These are phyloP conservation scores for Dasyprocta punctata DNA, from an alignment of 2,113 vertebrate species.

Conservation along the genomic window DNA sequence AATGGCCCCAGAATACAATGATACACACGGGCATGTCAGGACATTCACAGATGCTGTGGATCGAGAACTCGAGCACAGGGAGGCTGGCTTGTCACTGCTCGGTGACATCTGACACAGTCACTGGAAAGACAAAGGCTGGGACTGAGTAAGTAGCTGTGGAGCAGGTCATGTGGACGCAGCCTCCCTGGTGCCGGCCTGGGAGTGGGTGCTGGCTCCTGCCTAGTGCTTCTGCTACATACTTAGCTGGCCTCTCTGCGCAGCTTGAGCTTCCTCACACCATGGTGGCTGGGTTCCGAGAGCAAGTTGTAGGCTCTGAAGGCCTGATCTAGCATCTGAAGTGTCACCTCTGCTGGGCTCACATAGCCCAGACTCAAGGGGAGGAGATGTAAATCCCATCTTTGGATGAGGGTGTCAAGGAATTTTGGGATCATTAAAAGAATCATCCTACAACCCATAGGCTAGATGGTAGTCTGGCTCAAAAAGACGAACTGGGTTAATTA, in stretches of 20 bases:
- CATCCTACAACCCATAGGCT: background rate
- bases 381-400: background rate
- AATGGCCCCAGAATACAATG: background rate
- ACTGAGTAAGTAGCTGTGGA: background rate
- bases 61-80: background rate
- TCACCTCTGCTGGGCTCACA: background rate
- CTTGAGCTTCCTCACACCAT: background rate
- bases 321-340: background rate
- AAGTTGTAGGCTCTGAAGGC: background rate
- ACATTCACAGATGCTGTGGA: background rate
- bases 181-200: background rate
- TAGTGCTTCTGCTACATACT: background rate
- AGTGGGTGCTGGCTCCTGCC: background rate
- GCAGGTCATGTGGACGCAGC: background rate
- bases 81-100: background rate
- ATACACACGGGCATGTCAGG: background rate
- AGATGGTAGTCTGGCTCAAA: background rate
- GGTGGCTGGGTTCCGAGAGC: background rate
- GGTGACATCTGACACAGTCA: background rate
- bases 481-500: background rate
- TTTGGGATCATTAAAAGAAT: background rate
- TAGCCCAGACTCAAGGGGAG: background rate
- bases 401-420: background rate
- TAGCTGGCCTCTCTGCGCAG: background rate
- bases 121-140: background rate